These are phyloP conservation scores for Drosophila orena DNA, from an alignment of 1,140 invertebrate species.

Conservation along the genomic window DNA sequence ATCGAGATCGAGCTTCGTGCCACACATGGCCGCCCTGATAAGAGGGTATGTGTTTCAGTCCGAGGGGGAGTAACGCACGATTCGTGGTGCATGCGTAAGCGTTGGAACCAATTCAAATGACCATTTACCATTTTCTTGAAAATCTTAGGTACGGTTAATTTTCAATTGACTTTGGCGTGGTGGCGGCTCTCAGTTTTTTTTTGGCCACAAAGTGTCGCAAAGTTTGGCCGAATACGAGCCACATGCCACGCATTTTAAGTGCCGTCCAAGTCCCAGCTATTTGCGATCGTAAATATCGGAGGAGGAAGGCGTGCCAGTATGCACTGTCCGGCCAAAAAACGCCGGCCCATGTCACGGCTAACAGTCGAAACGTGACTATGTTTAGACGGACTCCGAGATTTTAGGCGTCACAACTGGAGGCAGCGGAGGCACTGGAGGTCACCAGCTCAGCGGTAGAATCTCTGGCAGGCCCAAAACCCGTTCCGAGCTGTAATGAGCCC, in stretches of 20 bases:
- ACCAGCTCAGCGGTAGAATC: conserved; percentile 21
- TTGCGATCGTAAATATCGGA: conserved; percentile 63
- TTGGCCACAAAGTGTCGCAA: conserved; percentile 64
- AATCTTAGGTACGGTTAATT: conserved; percentile 75
- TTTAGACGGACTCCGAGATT: conserved; percentile 13
- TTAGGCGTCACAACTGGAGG: conserved; percentile 10
- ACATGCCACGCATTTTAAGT: conserved; percentile 77
- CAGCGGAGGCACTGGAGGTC: not conserved
- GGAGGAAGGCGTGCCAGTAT: conserved; percentile 19
- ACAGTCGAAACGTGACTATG: conserved; percentile 68
- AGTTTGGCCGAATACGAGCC: conserved; percentile 60
- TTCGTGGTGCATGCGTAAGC: conserved; percentile 68
- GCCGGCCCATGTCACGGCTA: conserved; percentile 63
- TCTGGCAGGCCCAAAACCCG: conserved; percentile 18
- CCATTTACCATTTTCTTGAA: conserved; percentile 72
- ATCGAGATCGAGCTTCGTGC: conserved; percentile 31
- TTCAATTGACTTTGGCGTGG: conserved; percentile 60
- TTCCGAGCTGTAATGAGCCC: conserved; percentile 27
- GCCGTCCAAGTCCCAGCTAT: conserved; percentile 29
- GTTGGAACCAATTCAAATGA: conserved; percentile 71
- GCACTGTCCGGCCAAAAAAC: conserved; percentile 17
- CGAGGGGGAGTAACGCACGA: conserved; percentile 42
- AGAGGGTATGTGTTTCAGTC: conserved; percentile 8
- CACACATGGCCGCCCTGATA: conserved; percentile 38
- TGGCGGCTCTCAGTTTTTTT: conserved; percentile 35